These are phyloP conservation scores for Formica aserva DNA, from an alignment of 2,888 invertebrate genomes.

Conservation along the genomic window DNA sequence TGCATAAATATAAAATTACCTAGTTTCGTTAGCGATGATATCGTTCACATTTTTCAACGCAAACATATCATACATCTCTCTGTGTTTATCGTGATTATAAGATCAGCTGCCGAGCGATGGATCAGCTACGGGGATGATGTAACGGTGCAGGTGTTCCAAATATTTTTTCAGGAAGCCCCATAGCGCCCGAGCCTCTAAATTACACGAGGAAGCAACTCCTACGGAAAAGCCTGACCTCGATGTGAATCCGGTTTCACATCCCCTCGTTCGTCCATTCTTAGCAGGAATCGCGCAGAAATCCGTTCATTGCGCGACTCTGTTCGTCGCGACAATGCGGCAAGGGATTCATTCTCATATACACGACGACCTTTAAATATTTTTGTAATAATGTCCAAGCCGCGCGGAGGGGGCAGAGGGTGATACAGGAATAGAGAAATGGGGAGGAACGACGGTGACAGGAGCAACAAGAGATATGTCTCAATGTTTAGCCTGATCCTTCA, in stretches of 20 bases:
- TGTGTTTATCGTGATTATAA: conserved; percentile 40
- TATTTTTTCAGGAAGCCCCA: conserved; percentile 71
- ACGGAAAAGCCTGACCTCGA: conserved; percentile 45
- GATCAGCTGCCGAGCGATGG: conserved; percentile 42
- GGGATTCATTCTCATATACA: conserved; percentile 58
- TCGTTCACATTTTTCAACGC: conserved; percentile 5
- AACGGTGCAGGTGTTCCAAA: conserved; percentile 69
- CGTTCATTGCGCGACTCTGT: conserved; percentile 56
- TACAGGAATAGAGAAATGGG: conserved; percentile 60
- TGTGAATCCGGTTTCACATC: conserved; percentile 47
- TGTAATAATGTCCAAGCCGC: conserved; percentile 80
- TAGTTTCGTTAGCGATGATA: background rate
- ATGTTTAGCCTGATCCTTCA: conserved; percentile 84
- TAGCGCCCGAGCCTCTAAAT: conserved; percentile 58
- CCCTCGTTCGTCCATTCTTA: conserved; percentile 21
- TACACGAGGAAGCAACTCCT: conserved; percentile 61
- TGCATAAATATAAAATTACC: conserved; percentile 25
- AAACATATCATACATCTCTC: conserved; percentile 28
- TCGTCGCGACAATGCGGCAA: conserved; percentile 61
- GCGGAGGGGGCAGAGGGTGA: conserved; percentile 45
- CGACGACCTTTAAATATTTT: conserved; percentile 81
- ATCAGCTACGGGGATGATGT: conserved; percentile 38
- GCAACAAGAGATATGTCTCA: conserved; percentile 84
- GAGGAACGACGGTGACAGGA: conserved; percentile 80
- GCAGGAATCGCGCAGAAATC: conserved; percentile 48